phyloP scores from a whole-genome alignment of 2,113 vertebrate species.

The Murina feae region DNA sequence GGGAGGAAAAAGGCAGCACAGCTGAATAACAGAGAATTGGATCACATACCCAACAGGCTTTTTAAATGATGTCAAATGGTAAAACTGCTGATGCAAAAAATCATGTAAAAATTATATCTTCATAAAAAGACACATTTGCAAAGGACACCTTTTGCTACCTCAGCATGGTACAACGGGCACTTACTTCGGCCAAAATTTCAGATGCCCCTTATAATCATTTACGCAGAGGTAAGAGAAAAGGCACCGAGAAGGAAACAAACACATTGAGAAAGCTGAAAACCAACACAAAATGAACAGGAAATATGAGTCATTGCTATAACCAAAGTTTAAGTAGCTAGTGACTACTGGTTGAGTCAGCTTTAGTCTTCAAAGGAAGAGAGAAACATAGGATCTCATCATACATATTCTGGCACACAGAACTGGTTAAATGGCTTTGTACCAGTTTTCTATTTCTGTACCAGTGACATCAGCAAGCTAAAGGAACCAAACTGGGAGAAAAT shows the following conservation, averaged over 20 bases:
- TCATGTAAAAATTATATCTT: neutral
- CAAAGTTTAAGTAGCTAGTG: constrained; percentile 3
- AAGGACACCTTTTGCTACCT: neutral
- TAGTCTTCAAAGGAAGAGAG: constrained; percentile 36
- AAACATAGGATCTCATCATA: constrained; percentile 25
- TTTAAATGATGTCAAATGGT: constrained; percentile 22
- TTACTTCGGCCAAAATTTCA: neutral
- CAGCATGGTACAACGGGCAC: neutral
- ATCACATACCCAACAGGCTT: neutral
- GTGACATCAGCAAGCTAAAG: constrained; percentile 14
- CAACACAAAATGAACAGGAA: constrained; percentile 9
- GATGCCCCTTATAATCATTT: neutral
- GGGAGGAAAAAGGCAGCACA: neutral
- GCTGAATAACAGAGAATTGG: neutral
- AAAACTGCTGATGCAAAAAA: neutral
- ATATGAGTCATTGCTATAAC: neutral
- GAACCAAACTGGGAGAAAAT: neutral
- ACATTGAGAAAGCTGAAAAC: neutral
- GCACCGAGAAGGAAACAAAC: neutral
- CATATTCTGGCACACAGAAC: neutral
- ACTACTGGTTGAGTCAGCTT: constrained; percentile 32
- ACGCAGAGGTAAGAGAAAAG: neutral
- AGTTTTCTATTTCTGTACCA: constrained; percentile 30
- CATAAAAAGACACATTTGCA: constrained; percentile 46
- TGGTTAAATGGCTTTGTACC: neutral